These are phyloP conservation scores for Toxostoma redivivum DNA, from an alignment of 2,113 vertebrate genomes.

Conservation along the genomic window DNA sequence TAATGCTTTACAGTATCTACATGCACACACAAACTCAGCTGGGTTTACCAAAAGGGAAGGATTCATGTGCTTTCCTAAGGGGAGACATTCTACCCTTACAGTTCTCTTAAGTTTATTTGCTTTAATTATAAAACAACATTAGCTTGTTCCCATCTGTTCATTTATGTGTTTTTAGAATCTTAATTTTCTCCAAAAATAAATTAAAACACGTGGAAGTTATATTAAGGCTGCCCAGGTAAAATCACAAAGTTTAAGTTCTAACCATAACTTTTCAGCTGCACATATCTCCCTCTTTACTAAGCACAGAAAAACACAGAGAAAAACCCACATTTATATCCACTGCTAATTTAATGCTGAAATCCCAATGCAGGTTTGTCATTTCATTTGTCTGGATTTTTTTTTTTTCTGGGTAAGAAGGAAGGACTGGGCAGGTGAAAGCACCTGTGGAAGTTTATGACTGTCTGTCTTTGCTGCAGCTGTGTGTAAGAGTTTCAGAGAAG, in stretches of 20 bases:
- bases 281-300: neutral
- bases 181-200: neutral
- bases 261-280: neutral
- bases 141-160: neutral
- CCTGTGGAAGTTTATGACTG: neutral
- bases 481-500: neutral
- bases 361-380: neutral
- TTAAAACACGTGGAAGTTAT: neutral
- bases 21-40: neutral
- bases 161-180: neutral
- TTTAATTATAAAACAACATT: neutral
- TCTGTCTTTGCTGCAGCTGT: neutral
- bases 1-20: neutral
- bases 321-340: neutral
- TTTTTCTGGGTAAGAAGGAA: neutral
- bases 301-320: neutral
- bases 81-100: neutral
- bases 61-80: neutral
- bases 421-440: neutral
- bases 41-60: neutral
- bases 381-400: neutral
- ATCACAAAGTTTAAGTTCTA: neutral
- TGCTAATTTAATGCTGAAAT: neutral
- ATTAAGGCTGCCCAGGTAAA: neutral
- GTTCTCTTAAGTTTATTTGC: neutral